These are phyloP conservation scores for Anguilla obscura DNA, from an alignment of 2,797 vertebrate species.

Conservation along the genomic window DNA sequence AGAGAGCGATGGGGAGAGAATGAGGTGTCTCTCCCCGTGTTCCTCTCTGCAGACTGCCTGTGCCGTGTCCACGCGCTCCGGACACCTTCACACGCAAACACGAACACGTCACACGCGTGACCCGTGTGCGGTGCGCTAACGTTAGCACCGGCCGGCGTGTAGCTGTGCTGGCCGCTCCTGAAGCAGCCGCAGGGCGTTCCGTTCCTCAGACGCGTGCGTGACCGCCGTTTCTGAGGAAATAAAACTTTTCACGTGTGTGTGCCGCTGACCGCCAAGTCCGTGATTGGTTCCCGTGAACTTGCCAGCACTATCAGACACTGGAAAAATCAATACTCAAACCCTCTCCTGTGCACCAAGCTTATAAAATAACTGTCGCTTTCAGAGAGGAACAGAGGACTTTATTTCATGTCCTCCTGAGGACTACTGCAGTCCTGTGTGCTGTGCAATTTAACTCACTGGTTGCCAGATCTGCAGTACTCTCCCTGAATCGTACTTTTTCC, in stretches of 20 bases:
- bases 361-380: conserved; percentile 81
- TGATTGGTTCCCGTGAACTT: conserved; percentile 83
- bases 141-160: neutral
- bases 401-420: conserved; percentile 15
- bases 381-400: conserved; percentile 74
- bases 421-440: conserved; percentile 22
- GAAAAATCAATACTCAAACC: conserved; percentile 85
- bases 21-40: neutral
- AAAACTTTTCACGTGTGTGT: conserved; percentile 73
- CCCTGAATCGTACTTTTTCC: neutral
- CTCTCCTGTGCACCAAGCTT: conserved; percentile 82
- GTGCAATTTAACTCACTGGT: conserved; percentile 7
- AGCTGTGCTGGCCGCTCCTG: neutral
- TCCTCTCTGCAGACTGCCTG: neutral
- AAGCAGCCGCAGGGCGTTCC: neutral
- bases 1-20: neutral
- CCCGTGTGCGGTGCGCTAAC: neutral
- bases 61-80: neutral
- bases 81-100: neutral
- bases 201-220: neutral
- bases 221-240: conserved; percentile 67
- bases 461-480: neutral
- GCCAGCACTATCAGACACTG: conserved; percentile 77
- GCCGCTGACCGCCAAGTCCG: conserved; percentile 80
- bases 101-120: neutral